Percentiles rank a stretch among this genome's conserved stretches.
These are phyloP conservation scores for Xiphophorus maculatus DNA, from an alignment of 2,113 vertebrate genomes.

Conservation along the genomic window DNA sequence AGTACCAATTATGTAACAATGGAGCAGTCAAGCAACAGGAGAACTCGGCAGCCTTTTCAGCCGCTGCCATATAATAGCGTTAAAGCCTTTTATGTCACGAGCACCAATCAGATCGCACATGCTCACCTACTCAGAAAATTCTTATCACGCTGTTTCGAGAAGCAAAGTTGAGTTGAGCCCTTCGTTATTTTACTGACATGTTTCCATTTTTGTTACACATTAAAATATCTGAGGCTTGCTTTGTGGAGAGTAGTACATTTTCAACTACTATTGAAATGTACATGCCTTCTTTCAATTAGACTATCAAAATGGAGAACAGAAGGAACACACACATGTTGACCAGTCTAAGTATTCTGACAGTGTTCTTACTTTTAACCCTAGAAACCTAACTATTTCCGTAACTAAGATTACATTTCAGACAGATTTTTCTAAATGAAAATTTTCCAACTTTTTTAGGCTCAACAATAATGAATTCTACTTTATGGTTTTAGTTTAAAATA, in stretches of 20 bases:
- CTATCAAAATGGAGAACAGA: neutral
- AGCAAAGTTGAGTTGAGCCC: neutral
- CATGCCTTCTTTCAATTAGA: neutral
- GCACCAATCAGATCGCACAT: neutral
- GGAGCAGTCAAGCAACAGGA: constrained; percentile 14
- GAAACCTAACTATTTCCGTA: too few relatives aligned
- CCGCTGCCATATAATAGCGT: neutral
- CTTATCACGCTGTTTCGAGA: neutral
- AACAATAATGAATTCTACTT: too few relatives aligned
- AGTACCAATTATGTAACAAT: constrained; percentile 13
- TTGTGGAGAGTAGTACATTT: too few relatives aligned
- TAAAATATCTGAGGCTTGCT: too few relatives aligned
- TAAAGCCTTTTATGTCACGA: constrained; percentile 6
- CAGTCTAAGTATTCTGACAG: too few relatives aligned
- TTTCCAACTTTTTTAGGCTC: too few relatives aligned
- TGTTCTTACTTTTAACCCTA: too few relatives aligned
- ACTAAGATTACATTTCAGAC: too few relatives aligned
- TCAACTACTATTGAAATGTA: neutral
- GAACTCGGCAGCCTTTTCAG: neutral
- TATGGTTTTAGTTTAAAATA: too few relatives aligned
- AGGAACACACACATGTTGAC: neutral
- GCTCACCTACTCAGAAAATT: neutral
- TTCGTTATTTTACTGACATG: neutral
- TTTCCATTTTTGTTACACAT: accelerated
- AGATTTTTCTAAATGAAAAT: too few relatives aligned